phyloP scores from a whole-genome alignment of 2,113 vertebrate genomes.

The Spermophilus dauricus region DNA sequence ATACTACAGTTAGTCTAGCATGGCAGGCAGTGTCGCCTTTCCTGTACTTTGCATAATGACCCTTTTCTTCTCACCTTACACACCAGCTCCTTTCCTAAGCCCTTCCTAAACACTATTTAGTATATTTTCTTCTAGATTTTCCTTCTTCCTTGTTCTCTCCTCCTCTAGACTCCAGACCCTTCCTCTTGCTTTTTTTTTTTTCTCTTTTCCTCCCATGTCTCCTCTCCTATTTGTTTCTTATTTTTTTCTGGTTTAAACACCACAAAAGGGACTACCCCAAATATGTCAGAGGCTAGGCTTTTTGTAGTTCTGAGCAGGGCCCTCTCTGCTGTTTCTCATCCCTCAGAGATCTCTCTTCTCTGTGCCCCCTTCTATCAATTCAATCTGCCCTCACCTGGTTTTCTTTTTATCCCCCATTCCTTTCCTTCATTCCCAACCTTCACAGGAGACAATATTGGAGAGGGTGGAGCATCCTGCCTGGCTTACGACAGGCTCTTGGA shows the following conservation, averaged over 20 bases:
- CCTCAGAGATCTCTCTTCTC: background rate
- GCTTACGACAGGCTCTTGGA: background rate
- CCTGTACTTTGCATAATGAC: background rate
- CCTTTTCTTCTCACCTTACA: background rate
- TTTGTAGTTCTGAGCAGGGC: slow-evolving; percentile 12
- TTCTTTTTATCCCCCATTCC: background rate
- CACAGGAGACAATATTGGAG: background rate
- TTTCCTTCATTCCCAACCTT: background rate
- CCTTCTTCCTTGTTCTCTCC: background rate
- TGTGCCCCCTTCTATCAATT: background rate
- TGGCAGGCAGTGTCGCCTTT: background rate
- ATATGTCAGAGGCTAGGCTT: background rate
- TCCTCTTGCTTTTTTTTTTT: background rate
- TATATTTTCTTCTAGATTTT: background rate
- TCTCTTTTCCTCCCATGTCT: background rate
- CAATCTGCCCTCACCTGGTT: background rate
- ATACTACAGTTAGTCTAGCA: background rate
- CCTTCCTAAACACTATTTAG: background rate
- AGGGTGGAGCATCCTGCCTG: background rate
- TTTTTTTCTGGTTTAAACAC: background rate
- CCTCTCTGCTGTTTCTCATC: background rate
- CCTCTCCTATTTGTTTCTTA: background rate
- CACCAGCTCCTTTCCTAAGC: background rate
- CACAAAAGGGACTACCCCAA: background rate
- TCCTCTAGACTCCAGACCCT: background rate